A percentile compares a stretch with the other conserved stretches of the same genome.
phyloP scores from a whole-genome alignment of 2,113 vertebrate species.

The Hippocampus mohnikei region DNA sequence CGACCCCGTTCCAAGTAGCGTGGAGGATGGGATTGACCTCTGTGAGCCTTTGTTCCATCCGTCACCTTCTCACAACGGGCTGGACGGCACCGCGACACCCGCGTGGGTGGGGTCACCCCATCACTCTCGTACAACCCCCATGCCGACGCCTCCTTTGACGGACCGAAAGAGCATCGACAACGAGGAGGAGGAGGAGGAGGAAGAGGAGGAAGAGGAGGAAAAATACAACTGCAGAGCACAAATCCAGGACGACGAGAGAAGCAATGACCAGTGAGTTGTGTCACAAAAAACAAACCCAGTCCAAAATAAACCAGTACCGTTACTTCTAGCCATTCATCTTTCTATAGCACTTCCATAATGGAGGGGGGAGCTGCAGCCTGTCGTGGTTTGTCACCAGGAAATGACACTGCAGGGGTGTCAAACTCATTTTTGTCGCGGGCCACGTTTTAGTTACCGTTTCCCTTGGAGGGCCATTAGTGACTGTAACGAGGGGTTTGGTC shows the following conservation, averaged over 20 bases:
- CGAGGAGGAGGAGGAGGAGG: conserved; percentile 71
- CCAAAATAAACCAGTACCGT: not conserved
- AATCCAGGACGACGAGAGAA: conserved; percentile 57
- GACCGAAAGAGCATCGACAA: conserved; percentile 68
- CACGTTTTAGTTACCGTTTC: too few relatives aligned
- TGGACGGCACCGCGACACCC: conserved; percentile 43
- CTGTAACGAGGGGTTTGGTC: too few relatives aligned
- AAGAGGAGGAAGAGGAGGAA: conserved; percentile 56
- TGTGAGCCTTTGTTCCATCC: conserved; percentile 37
- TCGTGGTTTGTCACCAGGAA: too few relatives aligned
- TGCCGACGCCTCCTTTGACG: conserved; percentile 20
- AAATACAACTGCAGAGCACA: conserved; percentile 59
- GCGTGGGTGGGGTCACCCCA: conserved; percentile 66
- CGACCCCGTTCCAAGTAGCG: conserved; percentile 51
- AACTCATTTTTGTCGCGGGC: too few relatives aligned
- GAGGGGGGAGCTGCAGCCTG: too few relatives aligned
- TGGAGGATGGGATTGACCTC: conserved; percentile 64
- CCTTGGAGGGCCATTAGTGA: too few relatives aligned
- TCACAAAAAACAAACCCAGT: not conserved
- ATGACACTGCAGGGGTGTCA: too few relatives aligned
- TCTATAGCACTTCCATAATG: too few relatives aligned
- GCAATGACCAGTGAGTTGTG: conserved; percentile 67
- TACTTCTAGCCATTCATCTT: too few relatives aligned
- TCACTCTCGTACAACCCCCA: conserved; percentile 44
- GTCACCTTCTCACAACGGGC: conserved; percentile 60